Conservation (phyloP, 1,140 invertebrate genomes). For the Cyclargus thomasi region DNA sequence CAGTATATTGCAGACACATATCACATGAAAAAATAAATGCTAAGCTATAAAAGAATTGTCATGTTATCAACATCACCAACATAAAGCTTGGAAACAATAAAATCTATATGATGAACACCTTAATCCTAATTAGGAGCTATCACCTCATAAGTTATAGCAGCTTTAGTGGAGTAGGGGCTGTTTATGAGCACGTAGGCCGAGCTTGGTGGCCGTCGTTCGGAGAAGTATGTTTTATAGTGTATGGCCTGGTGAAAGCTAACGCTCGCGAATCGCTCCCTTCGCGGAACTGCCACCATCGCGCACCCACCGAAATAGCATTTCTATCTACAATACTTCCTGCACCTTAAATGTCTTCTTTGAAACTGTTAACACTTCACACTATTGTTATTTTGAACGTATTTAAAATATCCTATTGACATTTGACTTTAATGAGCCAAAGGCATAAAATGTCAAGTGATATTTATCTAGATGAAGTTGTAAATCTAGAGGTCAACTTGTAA, state of each 20-base stretch:
- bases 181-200: conserved; percentile 46
- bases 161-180: conserved; percentile 32
- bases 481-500: background rate
- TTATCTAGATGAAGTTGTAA: no score
- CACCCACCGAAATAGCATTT: conserved; percentile 35
- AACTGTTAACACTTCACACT: background rate
- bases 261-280: conserved; percentile 48
- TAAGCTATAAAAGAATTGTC: no score
- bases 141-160: conserved; percentile 16
- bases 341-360: conserved; percentile 28
- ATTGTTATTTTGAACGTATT: background rate
- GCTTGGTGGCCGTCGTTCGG: conserved; percentile 52
- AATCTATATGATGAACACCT: background rate
- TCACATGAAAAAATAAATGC: no score
- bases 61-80: no score
- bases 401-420: background rate
- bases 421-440: no score
- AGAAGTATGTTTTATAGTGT: conserved; percentile 63
- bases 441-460: background rate
- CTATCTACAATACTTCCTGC: conserved; percentile 35
- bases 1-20: no score
- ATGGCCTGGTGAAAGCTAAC: conserved; percentile 62
- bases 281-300: conserved; percentile 38
- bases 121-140: background rate
- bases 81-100: no score